Conservation (phyloP, 2,113 vertebrate genomes). For the Brachyhypopomus gauderio region DNA sequence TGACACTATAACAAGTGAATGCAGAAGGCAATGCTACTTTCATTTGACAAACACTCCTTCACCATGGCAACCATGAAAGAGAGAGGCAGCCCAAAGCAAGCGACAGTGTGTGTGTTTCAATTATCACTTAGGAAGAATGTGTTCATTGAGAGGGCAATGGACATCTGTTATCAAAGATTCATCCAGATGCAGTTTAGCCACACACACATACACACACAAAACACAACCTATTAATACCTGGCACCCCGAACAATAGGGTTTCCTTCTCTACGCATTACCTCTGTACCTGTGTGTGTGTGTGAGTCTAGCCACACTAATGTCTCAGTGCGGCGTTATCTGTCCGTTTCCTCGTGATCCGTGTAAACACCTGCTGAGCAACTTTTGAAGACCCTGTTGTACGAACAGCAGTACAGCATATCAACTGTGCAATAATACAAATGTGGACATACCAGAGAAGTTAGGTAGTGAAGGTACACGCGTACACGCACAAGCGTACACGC, state of each 20-base stretch:
- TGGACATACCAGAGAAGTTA: constrained; percentile 49
- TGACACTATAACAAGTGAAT: not conserved
- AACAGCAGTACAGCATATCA: constrained; percentile 58
- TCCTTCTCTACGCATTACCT: constrained; percentile 2
- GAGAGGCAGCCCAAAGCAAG: not conserved
- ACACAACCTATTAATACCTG: constrained; percentile 11
- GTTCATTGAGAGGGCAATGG: constrained; percentile 59
- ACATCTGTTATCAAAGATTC: constrained; percentile 63
- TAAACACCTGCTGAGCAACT: constrained; percentile 50
- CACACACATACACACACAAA: constrained; percentile 33
- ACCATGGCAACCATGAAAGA: constrained; percentile 31
- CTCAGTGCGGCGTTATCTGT: not conserved
- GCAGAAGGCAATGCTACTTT: constrained; percentile 17
- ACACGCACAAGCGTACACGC: constrained; percentile 18
- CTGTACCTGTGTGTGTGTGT: constrained; percentile 7
- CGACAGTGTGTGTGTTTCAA: constrained; percentile 22
- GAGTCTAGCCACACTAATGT: not conserved
- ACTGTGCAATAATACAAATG: constrained; percentile 57
- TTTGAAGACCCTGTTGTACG: constrained; percentile 59
- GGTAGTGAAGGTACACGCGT: constrained; percentile 42
- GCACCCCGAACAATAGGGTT: constrained; percentile 8
- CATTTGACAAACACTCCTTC: constrained; percentile 3
- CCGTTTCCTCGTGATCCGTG: constrained; percentile 6
- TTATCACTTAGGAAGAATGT: constrained; percentile 61
- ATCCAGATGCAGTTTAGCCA: constrained; percentile 64